Conservation (phyloP, 1,140 invertebrate species). For the Heliothis subflexa region DNA sequence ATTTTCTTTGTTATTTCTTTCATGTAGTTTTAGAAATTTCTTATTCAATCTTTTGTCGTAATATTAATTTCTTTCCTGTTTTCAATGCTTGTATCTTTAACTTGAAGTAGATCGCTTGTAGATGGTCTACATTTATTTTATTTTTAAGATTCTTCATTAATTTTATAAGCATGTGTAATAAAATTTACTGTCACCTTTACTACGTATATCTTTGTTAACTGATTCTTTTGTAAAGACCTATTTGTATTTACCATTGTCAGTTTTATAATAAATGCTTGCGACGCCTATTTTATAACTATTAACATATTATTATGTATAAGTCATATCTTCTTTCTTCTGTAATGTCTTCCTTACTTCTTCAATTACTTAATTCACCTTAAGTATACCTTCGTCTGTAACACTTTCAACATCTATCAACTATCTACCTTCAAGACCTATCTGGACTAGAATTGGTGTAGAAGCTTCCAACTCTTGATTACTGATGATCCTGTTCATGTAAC, state of each 20-base stretch:
- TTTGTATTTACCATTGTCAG: background rate
- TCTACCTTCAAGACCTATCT: background rate
- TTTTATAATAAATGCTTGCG: too few species aligned
- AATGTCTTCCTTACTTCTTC: background rate
- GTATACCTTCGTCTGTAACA: background rate
- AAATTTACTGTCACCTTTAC: too few species aligned
- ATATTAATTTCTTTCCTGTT: too few species aligned
- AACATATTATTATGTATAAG: background rate
- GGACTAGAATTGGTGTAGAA: constrained; percentile 26
- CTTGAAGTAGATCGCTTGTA: too few species aligned
- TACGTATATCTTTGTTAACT: background rate
- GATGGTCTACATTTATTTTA: too few species aligned
- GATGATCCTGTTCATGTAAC: constrained; percentile 39
- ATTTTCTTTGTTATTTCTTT: too few species aligned
- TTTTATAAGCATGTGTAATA: background rate
- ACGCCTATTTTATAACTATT: too few species aligned
- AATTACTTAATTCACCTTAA: background rate
- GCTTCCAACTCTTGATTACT: constrained; percentile 48
- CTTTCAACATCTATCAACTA: background rate
- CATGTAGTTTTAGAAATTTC: too few species aligned
- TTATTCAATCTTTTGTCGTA: too few species aligned
- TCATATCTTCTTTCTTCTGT: background rate
- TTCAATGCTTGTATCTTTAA: too few species aligned
- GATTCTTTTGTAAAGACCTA: background rate
- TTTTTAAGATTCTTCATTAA: background rate